Base-by-base conservation (phyloP, 2,113 vertebrate genomes). In the Pipa parva region DNA sequence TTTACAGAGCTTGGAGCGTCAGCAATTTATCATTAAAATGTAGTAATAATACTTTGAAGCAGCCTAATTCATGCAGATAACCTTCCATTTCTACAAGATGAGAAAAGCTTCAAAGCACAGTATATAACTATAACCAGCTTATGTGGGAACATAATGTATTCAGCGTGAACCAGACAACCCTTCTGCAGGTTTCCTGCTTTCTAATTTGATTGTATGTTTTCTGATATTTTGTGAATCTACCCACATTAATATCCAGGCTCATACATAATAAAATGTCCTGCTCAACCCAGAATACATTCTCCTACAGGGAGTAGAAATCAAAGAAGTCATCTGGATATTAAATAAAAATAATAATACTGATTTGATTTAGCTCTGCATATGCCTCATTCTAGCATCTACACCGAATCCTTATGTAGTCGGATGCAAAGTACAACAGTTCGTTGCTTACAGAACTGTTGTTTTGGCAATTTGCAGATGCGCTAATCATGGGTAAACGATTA, bases 321-420 rank as follows among this genome's bases (percentile, higher is more conserved):
- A 52, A 61, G 57, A 61, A 70, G 58, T 70, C 57, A 61, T 61
- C 58, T 36, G 45, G 42, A 69, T 73, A 75, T 71, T 76, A 78
- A 76, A 77, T 78, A 74, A 77, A 75, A 78, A 74, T 78, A 73
- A 82, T 78, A 70, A 61, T 70, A 61, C 31, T 52, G 66, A 70
- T 70, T 61, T 70, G 57, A 70, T 70, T 69, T 31, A 27, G 25
- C 33, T 8, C 31, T 42, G 29, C 29, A 33, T 51, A 20, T 21
- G 39, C 56, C 49, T 17, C 17, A 27, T 36, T 51, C 15, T 18
- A n/a, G 64, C 21, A 17, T 37, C 28, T 36, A 24, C 29, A 28
- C 56, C 25, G 65, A 59, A 51, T 68, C 65, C 60, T 68, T 68
- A 49, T 66, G 39, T 48, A 36, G 55, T 7, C 25, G 36, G 20